Evolutionary conservation across 2,888 invertebrate genomes (phyloP), one percentile per base, ranked within the genome.

Genomic region (Autographa pulchrina): DNA sequence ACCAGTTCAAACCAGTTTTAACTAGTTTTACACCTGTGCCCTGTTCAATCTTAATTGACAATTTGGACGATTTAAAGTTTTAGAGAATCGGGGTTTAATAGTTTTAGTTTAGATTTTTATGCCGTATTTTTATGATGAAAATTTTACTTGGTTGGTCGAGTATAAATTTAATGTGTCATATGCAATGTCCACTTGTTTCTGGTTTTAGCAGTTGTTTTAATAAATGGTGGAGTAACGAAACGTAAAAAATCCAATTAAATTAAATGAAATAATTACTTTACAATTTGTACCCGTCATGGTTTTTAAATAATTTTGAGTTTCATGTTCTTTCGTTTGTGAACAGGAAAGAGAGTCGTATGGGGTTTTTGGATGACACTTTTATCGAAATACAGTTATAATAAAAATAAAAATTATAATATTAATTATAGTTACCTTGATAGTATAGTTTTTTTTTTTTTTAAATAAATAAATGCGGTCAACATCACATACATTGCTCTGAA

Each of bases 1-100:
- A 41, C 41, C 18, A 9, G 32, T 54, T 75, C 52, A 56, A 82
- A 78, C 71, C 43, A 41, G 62, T 69, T 84, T 70, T 60, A 72
- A 82, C 72, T 65, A 69, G 76, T 79, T 82, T 65, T 61, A 65
- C 80, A 82, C 77, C 77, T 79, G 85, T 67, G 62, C 60, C 13
- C 62, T 60, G 70, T 74, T 70, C 52, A 75, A 65, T 66, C n/a
- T 83, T 75, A 68, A 78, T 68, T 43, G 65, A 65, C 63, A 61
- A 64, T 81, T 78, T 56, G 43, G 32, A 32, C 32, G 62, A 64
- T 59, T 65, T 80, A 56, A 11, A 31, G 31, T 62, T 68, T 25
- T n/a, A 56, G 71, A 61, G 1, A 81, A 81, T 58, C 5, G 38
- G n/a, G 20, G 63, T 66, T 62, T 48, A 64, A 73, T 18, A 67